Percentiles rank a stretch among this genome's conserved stretches.
phyloP scores from a whole-genome alignment of 2,797 vertebrate species.

The Apodemus agrarius region DNA sequence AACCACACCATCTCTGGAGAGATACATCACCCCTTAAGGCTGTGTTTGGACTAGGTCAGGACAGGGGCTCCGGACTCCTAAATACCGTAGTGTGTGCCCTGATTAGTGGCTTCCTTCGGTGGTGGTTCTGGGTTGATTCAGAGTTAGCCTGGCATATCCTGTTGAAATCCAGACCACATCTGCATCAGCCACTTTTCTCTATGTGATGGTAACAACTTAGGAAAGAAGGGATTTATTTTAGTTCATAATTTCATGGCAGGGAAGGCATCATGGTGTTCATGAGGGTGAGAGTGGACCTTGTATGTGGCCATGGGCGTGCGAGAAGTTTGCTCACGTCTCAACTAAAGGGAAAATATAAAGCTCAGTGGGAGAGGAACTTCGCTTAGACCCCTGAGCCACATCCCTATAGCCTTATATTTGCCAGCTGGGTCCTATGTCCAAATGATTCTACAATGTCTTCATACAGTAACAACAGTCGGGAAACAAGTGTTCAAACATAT shows the following conservation, averaged over 20 bases:
- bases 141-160: conserved; percentile 38
- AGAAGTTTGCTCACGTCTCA: neutral
- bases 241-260: neutral
- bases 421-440: neutral
- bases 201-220: neutral
- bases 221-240: neutral
- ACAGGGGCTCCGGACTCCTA: conserved; percentile 12
- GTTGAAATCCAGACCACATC: conserved; percentile 12
- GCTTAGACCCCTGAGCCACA: neutral
- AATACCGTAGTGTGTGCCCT: conserved; percentile 59
- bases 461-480: neutral
- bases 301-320: neutral
- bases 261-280: neutral
- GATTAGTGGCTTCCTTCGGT: conserved; percentile 61
- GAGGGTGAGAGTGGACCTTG: neutral
- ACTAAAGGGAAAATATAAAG: neutral
- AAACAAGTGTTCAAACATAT: neutral
- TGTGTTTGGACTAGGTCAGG: conserved; percentile 66
- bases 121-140: conserved; percentile 63
- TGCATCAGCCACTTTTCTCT: neutral
- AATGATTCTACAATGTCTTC: neutral
- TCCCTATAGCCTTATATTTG: neutral
- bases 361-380: neutral
- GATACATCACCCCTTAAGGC: conserved; percentile 74
- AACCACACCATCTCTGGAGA: conserved; percentile 74